Base-by-base conservation (phyloP, 2,797 vertebrate species). In the Pterois miles region DNA sequence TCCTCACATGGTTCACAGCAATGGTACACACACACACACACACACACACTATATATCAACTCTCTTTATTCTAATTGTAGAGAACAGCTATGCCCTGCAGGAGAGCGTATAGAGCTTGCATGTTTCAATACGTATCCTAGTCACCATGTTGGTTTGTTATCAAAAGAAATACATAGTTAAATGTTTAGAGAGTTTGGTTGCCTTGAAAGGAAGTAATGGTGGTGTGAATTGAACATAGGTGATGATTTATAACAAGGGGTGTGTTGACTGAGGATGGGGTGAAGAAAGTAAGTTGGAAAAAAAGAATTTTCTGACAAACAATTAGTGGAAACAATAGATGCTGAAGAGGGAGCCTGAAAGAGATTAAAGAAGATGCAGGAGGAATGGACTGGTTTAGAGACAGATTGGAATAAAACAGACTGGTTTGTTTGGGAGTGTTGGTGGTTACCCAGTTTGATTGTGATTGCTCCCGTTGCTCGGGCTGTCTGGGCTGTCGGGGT, bases 401-500 rank as follows among this genome's bases (percentile, higher is more conserved):
- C 20, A 33, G 14, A 12, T 52, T 5, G 13, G 56, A 73, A 72
- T 11, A 40, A 75, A 46, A 52, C 33, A 14, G 46, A 74, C 23
- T 6, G 33, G 22, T 60, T 59, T 80, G 66, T 79, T 80, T 83
- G 69, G 50, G 43, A 82, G 66, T 58, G 65, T 33, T 65, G 36
- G 67, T 63, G 43, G 76, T 64, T 74, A 46, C 43, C 34, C 60
- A 59, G 48, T 84, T 77, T 76, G 73, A 86, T 85, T 83, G 76
- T 60, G 78, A 90, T 83, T 85, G 82, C 80, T 84, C 81, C 54
- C 27, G 11, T 78, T 78, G 75, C 80, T 59, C 27, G 5, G 63
- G 65, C 79, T 91, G 84, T 87, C 88, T 57, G 71, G 9, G 27
- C 81, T 84, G 88, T 86, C 57, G 57, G 80, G 74, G 80, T 83